phyloP scores from a whole-genome alignment of 2,797 vertebrate species.

The Fringilla coelebs region DNA sequence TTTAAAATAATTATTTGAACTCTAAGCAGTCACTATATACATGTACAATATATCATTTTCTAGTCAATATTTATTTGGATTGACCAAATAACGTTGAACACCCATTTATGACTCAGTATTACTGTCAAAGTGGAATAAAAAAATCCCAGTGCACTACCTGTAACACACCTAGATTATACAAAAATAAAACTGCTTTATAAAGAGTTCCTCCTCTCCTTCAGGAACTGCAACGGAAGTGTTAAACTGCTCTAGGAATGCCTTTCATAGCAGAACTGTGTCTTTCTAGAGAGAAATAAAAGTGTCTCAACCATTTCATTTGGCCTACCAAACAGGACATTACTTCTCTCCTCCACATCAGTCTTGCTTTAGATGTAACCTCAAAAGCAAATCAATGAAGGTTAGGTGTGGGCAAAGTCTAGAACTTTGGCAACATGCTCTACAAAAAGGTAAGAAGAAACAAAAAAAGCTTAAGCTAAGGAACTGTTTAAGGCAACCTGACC shows the following conservation, averaged over 20 bases:
- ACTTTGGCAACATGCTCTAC: slow-evolving; percentile 17
- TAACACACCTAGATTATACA: not conserved
- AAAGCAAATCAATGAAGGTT: slow-evolving; percentile 41
- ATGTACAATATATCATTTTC: not conserved
- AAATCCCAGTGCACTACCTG: not conserved
- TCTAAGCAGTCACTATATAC: slow-evolving; percentile 24
- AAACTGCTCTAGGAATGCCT: slow-evolving; percentile 16
- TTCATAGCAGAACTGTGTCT: not conserved
- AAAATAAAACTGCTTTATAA: slow-evolving; percentile 18
- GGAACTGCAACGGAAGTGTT: not conserved
- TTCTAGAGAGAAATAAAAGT: slow-evolving; percentile 1
- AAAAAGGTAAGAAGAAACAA: not conserved
- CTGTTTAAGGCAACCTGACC: slow-evolving; percentile 41
- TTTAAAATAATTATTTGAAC: not conserved
- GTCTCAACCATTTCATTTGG: not conserved
- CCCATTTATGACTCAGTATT: not conserved
- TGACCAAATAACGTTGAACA: slow-evolving; percentile 30
- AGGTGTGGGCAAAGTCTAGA: not conserved
- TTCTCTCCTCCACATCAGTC: slow-evolving; percentile 15
- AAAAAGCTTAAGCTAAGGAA: not conserved
- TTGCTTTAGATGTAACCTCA: slow-evolving; percentile 2
- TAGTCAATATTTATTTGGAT: not conserved
- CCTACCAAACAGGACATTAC: not conserved
- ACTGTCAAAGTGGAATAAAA: not conserved
- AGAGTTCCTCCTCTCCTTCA: not conserved